Evolutionary conservation across 2,113 vertebrate genomes (phyloP), one percentile per base, ranked within the genome.

Genomic region (Corythaixoides concolor): DNA sequence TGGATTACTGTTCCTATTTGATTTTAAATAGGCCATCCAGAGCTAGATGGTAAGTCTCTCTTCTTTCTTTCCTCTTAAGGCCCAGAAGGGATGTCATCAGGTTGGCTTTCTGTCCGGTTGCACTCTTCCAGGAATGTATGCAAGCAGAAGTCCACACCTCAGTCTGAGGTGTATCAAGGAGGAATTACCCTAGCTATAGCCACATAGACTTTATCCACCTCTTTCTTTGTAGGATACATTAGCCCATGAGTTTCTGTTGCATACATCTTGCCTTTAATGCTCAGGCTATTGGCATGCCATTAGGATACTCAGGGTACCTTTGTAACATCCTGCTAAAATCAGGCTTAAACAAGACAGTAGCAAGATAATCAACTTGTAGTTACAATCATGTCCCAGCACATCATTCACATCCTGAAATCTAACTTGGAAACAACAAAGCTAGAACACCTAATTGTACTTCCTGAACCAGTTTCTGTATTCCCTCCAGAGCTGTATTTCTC

Each of bases 121-220:
- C 45, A 37, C 10, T 33, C 55, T 33, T n/a, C 10, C 28, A 85
- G 32, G 7, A 67, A 72, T 2, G 6, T 6, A 28, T 8, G 21
- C 50, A 37, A 41, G 43, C 26, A 47, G 37, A 26, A 16, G 10
- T 11, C 49, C 41, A 28, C 12, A 32, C 8, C 24, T 79, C 53
- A 21, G 33, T 9, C 53, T 66, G 58, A 79, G 53, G 30, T 37
- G 16, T 49, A 43, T 2, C 2, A 1, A 85, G 56, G 23, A 43
- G 26, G 6, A 77, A 43, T 12, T 78, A 60, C 30, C 18, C 55
- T 7, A 6, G 39, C 12, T 58, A 19, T 5, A 68, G 20, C 14
- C 35, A 64, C 6, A 14, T 2, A 28, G 20, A 47, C 2, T 26
- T 45, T 4, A 50, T 3, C 3, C 6, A n/a, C 3, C 11, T 18